Evolutionary conservation across 2,888 invertebrate species (phyloP).

Genomic region (Capitulum mitella): DNA sequence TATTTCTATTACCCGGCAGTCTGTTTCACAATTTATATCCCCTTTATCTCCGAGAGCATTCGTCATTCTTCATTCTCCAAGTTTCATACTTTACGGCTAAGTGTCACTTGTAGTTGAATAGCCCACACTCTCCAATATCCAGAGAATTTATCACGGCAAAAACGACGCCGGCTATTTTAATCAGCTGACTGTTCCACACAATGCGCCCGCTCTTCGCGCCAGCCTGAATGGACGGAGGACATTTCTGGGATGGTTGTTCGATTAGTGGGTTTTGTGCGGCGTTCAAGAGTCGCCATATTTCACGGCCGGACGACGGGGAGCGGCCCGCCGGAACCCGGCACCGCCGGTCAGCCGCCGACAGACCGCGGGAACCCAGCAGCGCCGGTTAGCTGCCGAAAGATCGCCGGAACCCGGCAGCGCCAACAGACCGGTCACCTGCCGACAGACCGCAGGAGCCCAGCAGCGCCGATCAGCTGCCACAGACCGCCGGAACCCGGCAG

Average conservation of each 20-base stretch:
- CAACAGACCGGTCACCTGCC: too few relatives aligned
- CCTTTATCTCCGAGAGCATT: constrained; percentile 19
- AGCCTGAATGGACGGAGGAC: background rate
- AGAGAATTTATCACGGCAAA: constrained; percentile 14
- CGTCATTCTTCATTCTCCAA: constrained; percentile 6
- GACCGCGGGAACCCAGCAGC: too few relatives aligned
- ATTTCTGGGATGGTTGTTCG: background rate
- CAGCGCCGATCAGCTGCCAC: too few relatives aligned
- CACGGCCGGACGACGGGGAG: background rate
- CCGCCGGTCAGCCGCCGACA: too few relatives aligned
- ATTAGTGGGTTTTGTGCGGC: constrained; percentile 7
- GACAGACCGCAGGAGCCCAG: too few relatives aligned
- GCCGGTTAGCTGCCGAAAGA: too few relatives aligned
- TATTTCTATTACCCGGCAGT: constrained; percentile 21
- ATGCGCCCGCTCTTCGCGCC: background rate
- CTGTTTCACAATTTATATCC: constrained; percentile 13
- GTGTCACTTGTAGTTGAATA: constrained; percentile 18
- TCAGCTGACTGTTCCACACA: background rate
- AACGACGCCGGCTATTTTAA: constrained; percentile 1
- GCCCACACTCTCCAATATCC: constrained; percentile 21
- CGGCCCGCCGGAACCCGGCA: too few relatives aligned
- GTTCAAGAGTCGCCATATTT: background rate
- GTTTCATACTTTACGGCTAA: constrained; percentile 14
- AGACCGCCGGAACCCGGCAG: too few relatives aligned
- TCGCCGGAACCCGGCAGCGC: too few relatives aligned